Evolutionary conservation across 2,797 vertebrate species (phyloP).

Genomic region (Galago senegalensis): DNA sequence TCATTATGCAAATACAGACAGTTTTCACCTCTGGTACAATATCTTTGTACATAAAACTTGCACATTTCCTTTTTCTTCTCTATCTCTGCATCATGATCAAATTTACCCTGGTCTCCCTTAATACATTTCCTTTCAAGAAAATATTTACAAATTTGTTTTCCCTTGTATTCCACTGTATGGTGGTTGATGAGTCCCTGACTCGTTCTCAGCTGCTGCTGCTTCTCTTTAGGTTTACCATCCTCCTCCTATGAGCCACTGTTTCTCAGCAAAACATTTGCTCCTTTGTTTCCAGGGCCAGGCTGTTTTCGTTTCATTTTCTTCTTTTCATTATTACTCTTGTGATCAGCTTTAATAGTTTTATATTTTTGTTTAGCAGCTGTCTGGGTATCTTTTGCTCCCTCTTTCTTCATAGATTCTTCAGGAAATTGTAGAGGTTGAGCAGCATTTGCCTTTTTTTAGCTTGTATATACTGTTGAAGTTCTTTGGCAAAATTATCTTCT

Average conservation of each 20-base stretch:
- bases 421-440: not conserved
- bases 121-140: slow-evolving; percentile 97
- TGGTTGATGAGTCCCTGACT: slow-evolving; percentile 98
- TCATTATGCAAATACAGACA: too few relatives aligned
- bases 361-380: slow-evolving; percentile 93
- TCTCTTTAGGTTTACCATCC: slow-evolving; percentile 94
- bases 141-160: slow-evolving; percentile 99
- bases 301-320: slow-evolving; percentile 96
- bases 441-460: slow-evolving; percentile 71
- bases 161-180: slow-evolving; percentile 97
- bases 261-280: slow-evolving; percentile 57
- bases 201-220: slow-evolving; percentile 94
- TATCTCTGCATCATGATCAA: too few relatives aligned
- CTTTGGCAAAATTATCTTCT: too few relatives aligned
- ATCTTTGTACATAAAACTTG: too few relatives aligned
- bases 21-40: too few relatives aligned
- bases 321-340: slow-evolving; percentile 93
- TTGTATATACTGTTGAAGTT: slow-evolving; percentile 72
- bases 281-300: slow-evolving; percentile 92
- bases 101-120: too few relatives aligned
- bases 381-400: not conserved
- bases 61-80: too few relatives aligned
- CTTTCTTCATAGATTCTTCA: slow-evolving; percentile 59
- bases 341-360: slow-evolving; percentile 92
- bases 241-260: slow-evolving; percentile 89